A percentile compares a stretch with the other conserved stretches of the same genome.
These are phyloP conservation scores for Apteryx owenii DNA, from an alignment of 2,113 vertebrate genomes.

Conservation along the genomic window DNA sequence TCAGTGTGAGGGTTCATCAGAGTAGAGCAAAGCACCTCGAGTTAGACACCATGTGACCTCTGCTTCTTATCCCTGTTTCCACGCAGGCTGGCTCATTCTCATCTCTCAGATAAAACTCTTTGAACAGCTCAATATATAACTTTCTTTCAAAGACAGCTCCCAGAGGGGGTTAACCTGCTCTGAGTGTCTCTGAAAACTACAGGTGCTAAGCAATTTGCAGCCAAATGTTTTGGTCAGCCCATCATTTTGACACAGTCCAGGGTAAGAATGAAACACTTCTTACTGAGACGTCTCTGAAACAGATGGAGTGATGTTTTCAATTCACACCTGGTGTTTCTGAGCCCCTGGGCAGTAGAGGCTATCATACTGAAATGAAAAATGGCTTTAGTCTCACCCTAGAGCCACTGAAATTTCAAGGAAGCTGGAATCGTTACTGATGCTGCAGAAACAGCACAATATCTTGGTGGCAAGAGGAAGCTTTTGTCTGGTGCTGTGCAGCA, in stretches of 20 bases:
- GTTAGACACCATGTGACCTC: fast-evolving
- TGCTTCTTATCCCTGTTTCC: background rate
- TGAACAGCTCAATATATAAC: background rate
- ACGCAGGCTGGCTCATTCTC: background rate
- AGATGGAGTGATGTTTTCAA: background rate
- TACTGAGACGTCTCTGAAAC: background rate
- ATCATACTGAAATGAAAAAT: background rate
- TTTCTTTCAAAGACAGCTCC: background rate
- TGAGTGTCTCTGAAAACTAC: background rate
- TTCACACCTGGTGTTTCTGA: background rate
- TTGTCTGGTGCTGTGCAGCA: background rate
- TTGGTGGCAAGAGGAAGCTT: background rate
- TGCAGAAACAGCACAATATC: background rate
- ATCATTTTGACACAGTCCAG: background rate
- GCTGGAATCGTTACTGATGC: background rate
- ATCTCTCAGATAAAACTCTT: background rate
- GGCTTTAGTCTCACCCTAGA: background rate
- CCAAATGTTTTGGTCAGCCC: background rate
- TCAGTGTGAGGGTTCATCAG: fast-evolving
- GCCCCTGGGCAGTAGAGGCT: background rate
- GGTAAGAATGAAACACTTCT: constrained; percentile 4
- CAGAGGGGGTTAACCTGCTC: background rate
- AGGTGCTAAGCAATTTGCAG: background rate
- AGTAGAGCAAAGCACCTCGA: background rate
- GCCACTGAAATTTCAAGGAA: background rate